Conservation (phyloP, 2,113 vertebrate species). For the Lophochroa leadbeateri region DNA sequence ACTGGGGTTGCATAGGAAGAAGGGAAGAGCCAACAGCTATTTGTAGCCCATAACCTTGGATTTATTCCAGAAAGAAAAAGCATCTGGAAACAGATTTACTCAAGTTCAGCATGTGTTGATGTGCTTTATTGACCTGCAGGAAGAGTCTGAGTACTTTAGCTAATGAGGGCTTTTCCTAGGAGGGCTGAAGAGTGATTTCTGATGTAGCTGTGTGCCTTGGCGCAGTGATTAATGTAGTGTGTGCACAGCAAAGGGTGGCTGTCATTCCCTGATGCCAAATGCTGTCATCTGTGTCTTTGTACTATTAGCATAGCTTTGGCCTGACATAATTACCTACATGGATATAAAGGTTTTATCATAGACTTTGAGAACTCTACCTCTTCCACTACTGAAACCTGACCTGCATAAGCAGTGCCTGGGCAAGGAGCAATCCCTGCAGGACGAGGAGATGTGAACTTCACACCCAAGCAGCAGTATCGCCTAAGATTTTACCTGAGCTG, state of each 20-base stretch:
- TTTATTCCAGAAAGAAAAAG: not conserved
- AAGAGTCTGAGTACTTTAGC: not conserved
- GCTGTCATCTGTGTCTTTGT: not conserved
- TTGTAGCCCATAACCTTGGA: not conserved
- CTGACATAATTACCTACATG: not conserved
- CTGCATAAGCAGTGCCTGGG: not conserved
- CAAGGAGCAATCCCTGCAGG: not conserved
- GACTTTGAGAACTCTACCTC: not conserved
- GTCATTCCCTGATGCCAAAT: not conserved
- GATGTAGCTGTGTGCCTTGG: accelerated
- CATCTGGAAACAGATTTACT: not conserved
- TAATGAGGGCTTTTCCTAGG: not conserved
- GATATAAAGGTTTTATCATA: not conserved
- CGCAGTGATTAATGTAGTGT: accelerated
- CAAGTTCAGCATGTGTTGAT: not conserved
- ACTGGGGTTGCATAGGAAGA: not conserved
- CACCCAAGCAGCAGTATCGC: not conserved
- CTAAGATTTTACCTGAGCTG: not conserved
- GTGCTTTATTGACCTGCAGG: not conserved
- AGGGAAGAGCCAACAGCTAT: not conserved
- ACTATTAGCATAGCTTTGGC: not conserved
- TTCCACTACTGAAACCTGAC: not conserved
- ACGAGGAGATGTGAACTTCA: not conserved
- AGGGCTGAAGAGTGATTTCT: not conserved
- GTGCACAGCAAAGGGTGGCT: accelerated